Base-by-base conservation (phyloP, 1,140 invertebrate species). In the Varroa destructor region DNA sequence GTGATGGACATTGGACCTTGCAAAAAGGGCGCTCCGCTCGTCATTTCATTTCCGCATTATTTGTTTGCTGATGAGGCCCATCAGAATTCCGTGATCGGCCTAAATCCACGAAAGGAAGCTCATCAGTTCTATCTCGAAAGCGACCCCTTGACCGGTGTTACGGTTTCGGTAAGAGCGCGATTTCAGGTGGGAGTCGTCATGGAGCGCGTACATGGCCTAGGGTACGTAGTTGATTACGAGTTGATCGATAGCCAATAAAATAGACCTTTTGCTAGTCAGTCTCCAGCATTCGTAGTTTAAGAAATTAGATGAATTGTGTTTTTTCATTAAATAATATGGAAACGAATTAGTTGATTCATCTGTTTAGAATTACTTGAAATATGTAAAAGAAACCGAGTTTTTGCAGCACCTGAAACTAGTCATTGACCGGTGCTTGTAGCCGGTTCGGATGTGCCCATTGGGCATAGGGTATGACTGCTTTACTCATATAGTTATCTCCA, bases 1-100 rank as follows among this genome's bases (percentile, higher is more conserved):
- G 75, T 75, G 43, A 75, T 75, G 51, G 74, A 75, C 46, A n/a
- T 75, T 43, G 70, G 67, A 25, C 56, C 54, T 1, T 75, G 74
- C 56, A 71, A 72, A 73, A 75, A 73, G 54, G 88, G 91, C 79
- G 91, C 90, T 0, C 90, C 91, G 1, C 84, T 93, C 74, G 84
- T 91, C 78, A 79, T 94, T 36, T 92, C 89, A 61, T 93, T 91
- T 81, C 91, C 91, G 0, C 91, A 94, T 80, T 93, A 93, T 82
- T 89, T 92, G 77, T 79, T 91, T 74, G 90, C 88, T 0, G 88
- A 93, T 78, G 87, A 87, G 1, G 83, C 82, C 71, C 84, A 92
- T 25, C 79, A 86, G 71, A 85, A 86, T 36, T 87, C 86, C 2
- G 86, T 93, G 0, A 86, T 86, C 73, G 91, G 91, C 0, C 86